Percentiles rank a stretch among this genome's conserved stretches.
Conservation (phyloP, 2,888 invertebrate species). For the Liposcelis brunnea region DNA sequence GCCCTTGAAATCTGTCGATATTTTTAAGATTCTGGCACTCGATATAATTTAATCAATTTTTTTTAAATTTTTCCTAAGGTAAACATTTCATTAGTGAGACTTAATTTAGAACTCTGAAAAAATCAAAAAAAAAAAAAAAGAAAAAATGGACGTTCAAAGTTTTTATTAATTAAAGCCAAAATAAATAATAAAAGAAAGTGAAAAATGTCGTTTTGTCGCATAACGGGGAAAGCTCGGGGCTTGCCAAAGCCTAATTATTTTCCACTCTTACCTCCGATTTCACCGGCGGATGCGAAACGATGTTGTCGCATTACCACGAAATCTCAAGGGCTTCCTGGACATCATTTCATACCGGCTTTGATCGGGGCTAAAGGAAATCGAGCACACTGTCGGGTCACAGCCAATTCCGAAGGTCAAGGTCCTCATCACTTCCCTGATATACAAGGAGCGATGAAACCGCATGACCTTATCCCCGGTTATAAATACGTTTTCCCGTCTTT, state of each 20-base stretch:
- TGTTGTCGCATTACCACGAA: conserved; percentile 65
- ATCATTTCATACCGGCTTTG: conserved; percentile 63
- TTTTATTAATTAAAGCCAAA: neutral
- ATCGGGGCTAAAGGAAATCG: conserved; percentile 27
- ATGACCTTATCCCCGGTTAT: conserved; percentile 48
- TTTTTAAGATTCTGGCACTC: no score
- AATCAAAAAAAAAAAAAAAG: no score
- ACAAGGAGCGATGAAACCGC: conserved; percentile 25
- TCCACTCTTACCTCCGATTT: conserved; percentile 60
- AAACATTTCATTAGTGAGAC: no score
- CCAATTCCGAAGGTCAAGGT: conserved; percentile 39
- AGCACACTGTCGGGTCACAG: conserved; percentile 43
- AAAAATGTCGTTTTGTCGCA: conserved; percentile 56
- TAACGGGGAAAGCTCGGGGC: conserved; percentile 61
- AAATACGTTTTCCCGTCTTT: conserved; percentile 57
- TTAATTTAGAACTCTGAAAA: no score
- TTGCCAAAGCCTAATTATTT: conserved; percentile 70
- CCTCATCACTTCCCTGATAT: conserved; percentile 41
- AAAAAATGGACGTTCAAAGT: no score
- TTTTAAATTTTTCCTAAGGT: no score
- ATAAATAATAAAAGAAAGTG: neutral
- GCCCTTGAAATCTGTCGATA: no score
- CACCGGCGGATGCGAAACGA: conserved; percentile 65
- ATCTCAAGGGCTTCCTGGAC: conserved; percentile 52
- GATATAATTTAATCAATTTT: no score